Base-by-base conservation (phyloP, 1,140 invertebrate species). In the Caenorhabditis elegans region DNA sequence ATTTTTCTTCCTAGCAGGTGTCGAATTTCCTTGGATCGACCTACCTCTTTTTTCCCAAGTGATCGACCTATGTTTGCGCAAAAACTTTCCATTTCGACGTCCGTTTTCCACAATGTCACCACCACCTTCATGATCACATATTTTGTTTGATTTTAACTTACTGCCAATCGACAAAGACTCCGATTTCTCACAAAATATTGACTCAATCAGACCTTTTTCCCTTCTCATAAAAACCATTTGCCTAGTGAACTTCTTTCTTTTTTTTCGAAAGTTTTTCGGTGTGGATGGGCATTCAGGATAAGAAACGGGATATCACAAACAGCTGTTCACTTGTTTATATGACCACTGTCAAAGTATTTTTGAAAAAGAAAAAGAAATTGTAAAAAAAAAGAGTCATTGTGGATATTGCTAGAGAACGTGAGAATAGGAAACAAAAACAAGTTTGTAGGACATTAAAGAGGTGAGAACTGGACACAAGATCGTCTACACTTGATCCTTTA, bases 141-240 rank as follows among this genome's bases (percentile, higher is more conserved):
- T 70, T 70, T 70, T 70, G 60, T 70, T 70, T 70, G 60, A 70
- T 70, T 70, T 70, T 70, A 39, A 70, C 60, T 39, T 70, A 70
- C 60, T 70, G 60, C 60, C 60, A 70, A 70, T 34, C 60, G n/a
- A 31, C 13, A n/a, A n/a, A n/a, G n/a, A n/a, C n/a, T n/a, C n/a
- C 60, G 31, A 70, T 26, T 60, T 60, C 53, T 36, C 60, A 17
- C 60, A 70, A 70, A 39, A 70, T 70, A 70, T 70, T 70, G 60
- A 70, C 60, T 70, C 60, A 70, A 24, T 39, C 31, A 24, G 1
- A 13, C 19, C n/a, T 49, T 49, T 49, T 49, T 49, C 47, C 22
- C 47, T n/a, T n/a, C n/a, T n/a, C n/a, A n/a, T n/a, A n/a, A n/a
- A n/a, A n/a, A n/a, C n/a, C n/a, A n/a, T n/a, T n/a, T n/a, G n/a